These are phyloP conservation scores for Synanthedon vespiformis DNA, from an alignment of 2,888 invertebrate genomes.

Conservation along the genomic window DNA sequence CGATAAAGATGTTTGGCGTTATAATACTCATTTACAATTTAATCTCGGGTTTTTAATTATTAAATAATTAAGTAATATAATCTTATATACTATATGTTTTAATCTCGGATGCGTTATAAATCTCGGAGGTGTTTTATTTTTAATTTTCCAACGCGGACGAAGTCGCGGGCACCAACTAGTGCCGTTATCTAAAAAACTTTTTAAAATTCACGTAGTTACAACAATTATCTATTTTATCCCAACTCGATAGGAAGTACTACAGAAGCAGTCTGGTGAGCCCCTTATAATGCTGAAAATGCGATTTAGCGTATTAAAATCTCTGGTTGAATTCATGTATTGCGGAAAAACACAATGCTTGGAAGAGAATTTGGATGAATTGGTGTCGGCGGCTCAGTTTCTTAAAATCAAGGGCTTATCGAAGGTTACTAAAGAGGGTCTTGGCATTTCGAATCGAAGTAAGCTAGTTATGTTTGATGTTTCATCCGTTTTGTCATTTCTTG, in stretches of 20 bases:
- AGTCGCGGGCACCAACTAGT: too few species aligned
- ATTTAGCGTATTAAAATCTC: conserved; percentile 76
- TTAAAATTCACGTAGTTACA: not conserved
- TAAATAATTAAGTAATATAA: too few species aligned
- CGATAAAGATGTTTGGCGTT: too few species aligned
- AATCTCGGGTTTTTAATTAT: too few species aligned
- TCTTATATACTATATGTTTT: too few species aligned
- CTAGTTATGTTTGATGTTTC: conserved; percentile 3
- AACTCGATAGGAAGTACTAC: conserved; percentile 66
- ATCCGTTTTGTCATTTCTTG: not conserved
- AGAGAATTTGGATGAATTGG: conserved; percentile 75
- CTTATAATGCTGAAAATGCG: conserved; percentile 76
- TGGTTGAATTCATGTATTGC: conserved; percentile 83
- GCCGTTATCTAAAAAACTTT: too few species aligned
- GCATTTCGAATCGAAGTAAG: conserved; percentile 54
- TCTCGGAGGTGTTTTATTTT: too few species aligned
- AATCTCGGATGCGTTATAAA: too few species aligned
- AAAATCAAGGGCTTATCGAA: conserved; percentile 74
- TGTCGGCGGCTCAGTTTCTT: conserved; percentile 78
- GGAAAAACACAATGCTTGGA: conserved; percentile 79
- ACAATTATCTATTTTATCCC: not conserved
- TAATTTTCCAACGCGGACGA: too few species aligned
- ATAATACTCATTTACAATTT: too few species aligned
- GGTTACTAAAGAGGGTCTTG: conserved; percentile 66
- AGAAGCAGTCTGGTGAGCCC: conserved; percentile 70